Evolutionary conservation across 1,140 invertebrate genomes (phyloP).

Genomic region (Macrobrachium rosenbergii): DNA sequence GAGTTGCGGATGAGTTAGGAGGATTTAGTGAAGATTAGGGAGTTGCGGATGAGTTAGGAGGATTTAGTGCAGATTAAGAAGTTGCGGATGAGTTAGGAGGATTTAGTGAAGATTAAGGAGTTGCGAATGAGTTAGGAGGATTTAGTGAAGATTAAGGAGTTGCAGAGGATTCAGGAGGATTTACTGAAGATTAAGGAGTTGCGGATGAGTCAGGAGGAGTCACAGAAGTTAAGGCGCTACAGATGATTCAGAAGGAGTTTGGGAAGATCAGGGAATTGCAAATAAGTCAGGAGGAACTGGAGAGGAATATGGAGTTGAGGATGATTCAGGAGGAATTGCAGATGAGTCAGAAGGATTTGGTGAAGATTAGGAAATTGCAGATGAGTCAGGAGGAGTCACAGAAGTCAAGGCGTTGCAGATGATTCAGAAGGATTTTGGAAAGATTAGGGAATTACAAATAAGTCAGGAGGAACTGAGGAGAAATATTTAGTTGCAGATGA

Average conservation of each 20-base stretch:
- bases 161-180: neutral
- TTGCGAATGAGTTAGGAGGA: too few relatives aligned
- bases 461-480: neutral
- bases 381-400: too few relatives aligned
- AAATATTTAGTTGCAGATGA: too few relatives aligned
- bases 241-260: neutral
- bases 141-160: neutral
- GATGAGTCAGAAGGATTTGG: too few relatives aligned
- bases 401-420: too few relatives aligned
- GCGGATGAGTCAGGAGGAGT: too few relatives aligned
- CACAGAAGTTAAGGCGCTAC: neutral
- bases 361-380: too few relatives aligned
- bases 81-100: too few relatives aligned
- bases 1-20: neutral
- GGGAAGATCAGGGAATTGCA: neutral
- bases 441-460: too few relatives aligned
- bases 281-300: neutral
- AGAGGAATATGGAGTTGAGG: neutral
- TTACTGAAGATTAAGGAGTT: neutral
- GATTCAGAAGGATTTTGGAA: constrained; percentile 10
- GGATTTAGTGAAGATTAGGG: neutral
- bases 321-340: neutral
- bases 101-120: too few relatives aligned
- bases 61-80: too few relatives aligned
- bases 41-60: too few relatives aligned